These are phyloP conservation scores for Hormaphis cornu DNA, from an alignment of 1,140 invertebrate species.

Conservation along the genomic window DNA sequence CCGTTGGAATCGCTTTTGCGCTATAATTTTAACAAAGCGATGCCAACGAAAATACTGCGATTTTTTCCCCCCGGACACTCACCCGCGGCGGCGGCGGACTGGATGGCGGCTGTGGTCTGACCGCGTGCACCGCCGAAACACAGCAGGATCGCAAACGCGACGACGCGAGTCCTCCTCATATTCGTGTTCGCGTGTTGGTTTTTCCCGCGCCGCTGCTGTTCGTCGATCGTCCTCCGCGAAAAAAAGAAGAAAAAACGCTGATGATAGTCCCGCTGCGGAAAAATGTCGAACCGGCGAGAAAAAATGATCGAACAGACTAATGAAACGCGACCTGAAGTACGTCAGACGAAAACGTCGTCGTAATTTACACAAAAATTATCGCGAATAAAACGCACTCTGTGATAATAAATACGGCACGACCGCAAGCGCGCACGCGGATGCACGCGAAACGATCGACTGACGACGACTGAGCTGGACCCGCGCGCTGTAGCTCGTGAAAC, in stretches of 20 bases:
- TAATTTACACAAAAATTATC: no score
- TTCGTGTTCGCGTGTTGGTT: no score
- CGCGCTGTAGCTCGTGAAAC: slow-evolving; percentile 12
- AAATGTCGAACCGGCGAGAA: not conserved
- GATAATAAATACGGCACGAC: not conserved
- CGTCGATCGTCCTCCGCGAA: no score
- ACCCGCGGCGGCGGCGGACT: not conserved
- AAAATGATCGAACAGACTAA: not conserved
- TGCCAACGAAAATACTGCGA: no score
- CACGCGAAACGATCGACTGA: slow-evolving; percentile 14
- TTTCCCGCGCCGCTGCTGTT: no score
- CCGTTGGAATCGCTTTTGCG: no score
- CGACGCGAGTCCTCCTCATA: not conserved
- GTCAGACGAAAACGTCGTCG: no score
- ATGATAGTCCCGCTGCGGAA: no score
- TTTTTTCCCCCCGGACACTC: not conserved
- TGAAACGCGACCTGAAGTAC: no score
- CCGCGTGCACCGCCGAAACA: not conserved
- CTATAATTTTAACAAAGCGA: no score
- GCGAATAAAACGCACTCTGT: no score
- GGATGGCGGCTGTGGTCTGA: not conserved
- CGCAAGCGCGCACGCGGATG: not conserved
- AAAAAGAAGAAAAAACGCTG: no score
- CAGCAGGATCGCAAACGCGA: not conserved
- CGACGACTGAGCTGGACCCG: slow-evolving; percentile 16